Percentiles rank a stretch among this genome's conserved stretches.
Evolutionary conservation across 2,888 invertebrate species (phyloP).

Genomic region (Philhelius pedissequus): DNA sequence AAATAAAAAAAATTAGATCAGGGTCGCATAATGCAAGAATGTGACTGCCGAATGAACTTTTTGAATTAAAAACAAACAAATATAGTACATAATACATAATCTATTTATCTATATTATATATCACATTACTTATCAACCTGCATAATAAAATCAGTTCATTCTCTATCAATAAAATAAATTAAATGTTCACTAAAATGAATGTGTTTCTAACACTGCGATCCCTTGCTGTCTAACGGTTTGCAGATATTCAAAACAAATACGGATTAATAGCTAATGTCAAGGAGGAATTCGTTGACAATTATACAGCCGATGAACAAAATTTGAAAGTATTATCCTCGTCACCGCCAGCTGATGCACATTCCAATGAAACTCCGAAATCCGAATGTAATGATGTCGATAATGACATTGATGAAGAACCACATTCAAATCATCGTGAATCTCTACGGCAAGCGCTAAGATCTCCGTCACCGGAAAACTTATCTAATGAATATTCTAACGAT

Average conservation of each 20-base stretch:
- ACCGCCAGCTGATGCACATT: constrained; percentile 29
- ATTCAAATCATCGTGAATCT: constrained; percentile 51
- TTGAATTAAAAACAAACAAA: constrained; percentile 66
- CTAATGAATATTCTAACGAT: constrained; percentile 70
- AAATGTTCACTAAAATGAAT: constrained; percentile 48
- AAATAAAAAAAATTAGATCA: constrained; percentile 51
- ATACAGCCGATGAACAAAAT: constrained; percentile 50
- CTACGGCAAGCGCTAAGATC: constrained; percentile 46
- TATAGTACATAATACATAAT: constrained; percentile 37
- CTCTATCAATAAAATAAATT: constrained; percentile 36
- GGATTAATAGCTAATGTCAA: constrained; percentile 64
- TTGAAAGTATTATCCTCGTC: constrained; percentile 26
- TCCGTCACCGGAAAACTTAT: constrained; percentile 53
- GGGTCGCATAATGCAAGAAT: constrained; percentile 70
- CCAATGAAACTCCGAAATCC: constrained; percentile 45
- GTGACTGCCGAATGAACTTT: constrained; percentile 53
- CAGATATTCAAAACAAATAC: constrained; percentile 72
- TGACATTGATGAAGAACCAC: constrained; percentile 13
- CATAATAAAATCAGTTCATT: constrained; percentile 52
- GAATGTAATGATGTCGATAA: constrained; percentile 51
- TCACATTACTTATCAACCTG: constrained; percentile 44
- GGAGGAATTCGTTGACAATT: constrained; percentile 60
- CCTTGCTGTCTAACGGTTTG: constrained; percentile 71
- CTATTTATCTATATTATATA: constrained; percentile 35
- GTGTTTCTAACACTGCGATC: constrained; percentile 71